Conservation (phyloP, 2,113 vertebrate genomes). For the Eptatretus burgeri region DNA sequence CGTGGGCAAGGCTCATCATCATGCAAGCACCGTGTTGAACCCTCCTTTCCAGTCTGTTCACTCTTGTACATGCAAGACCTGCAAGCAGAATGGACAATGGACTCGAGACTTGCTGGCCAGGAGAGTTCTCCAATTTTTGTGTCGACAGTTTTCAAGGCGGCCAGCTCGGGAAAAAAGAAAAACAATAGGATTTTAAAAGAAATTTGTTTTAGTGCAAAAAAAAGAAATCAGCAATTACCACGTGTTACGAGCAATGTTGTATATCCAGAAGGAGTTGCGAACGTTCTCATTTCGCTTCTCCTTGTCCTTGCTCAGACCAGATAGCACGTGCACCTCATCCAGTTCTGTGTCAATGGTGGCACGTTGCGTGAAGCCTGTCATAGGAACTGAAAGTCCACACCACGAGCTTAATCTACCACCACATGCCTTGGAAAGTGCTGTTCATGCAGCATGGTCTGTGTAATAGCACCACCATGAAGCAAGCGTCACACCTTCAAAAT, state of each 20-base stretch:
- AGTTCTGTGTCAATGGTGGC: conserved; percentile 93
- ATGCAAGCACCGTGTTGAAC: conserved; percentile 50
- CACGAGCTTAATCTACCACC: too few relatives aligned
- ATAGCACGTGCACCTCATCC: conserved; percentile 91
- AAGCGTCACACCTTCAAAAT: too few relatives aligned
- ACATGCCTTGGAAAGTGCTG: too few relatives aligned
- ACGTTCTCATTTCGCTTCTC: conserved; percentile 94
- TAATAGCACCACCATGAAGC: too few relatives aligned
- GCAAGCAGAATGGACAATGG: conserved; percentile 6
- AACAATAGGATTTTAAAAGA: too few relatives aligned
- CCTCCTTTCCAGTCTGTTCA: conserved; percentile 78
- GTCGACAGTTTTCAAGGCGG: too few relatives aligned
- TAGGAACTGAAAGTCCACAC: conserved; percentile 35
- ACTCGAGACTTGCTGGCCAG: not conserved
- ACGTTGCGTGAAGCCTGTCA: conserved; percentile 94
- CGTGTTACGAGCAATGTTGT: conserved; percentile 87
- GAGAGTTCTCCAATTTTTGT: too few relatives aligned
- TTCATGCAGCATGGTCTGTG: too few relatives aligned
- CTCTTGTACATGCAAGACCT: conserved; percentile 99
- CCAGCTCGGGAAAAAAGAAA: too few relatives aligned
- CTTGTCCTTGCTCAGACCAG: conserved; percentile 93
- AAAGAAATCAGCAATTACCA: conserved; percentile 26
- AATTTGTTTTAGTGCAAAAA: not conserved
- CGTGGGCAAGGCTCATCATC: conserved; percentile 95
- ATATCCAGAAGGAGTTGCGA: conserved; percentile 98